These are phyloP conservation scores for Rhombomys opimus DNA, from an alignment of 2,113 vertebrate genomes.

Conservation along the genomic window DNA sequence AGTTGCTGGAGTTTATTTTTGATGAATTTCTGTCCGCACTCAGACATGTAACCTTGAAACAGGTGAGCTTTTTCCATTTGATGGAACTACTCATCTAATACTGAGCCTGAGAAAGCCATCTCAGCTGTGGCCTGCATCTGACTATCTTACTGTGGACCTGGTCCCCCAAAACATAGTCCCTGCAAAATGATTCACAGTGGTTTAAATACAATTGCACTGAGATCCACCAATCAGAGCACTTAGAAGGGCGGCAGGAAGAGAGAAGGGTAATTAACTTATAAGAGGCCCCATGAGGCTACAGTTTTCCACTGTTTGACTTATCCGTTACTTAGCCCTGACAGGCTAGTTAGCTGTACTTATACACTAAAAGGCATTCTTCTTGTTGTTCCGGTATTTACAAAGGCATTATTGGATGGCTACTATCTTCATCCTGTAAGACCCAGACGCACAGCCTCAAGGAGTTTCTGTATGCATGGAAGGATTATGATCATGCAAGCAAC, in stretches of 20 bases:
- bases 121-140: conserved; percentile 23
- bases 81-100: not conserved
- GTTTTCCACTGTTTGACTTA: not conserved
- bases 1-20: conserved; percentile 35
- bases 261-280: conserved; percentile 8
- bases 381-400: conserved; percentile 39
- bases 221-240: conserved; percentile 6
- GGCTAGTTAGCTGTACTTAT: conserved; percentile 22
- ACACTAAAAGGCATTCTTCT: not conserved
- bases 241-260: not conserved
- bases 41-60: not conserved
- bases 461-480: not conserved
- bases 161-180: not conserved
- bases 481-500: conserved; percentile 17
- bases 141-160: not conserved
- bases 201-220: conserved; percentile 42
- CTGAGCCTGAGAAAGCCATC: conserved; percentile 22
- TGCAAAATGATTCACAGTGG: not conserved
- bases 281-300: not conserved
- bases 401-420: not conserved
- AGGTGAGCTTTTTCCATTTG: not conserved
- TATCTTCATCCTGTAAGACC: not conserved
- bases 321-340: conserved; percentile 54
- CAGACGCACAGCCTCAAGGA: not conserved
- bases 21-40: not conserved